Conservation (phyloP, 2,797 vertebrate species). For the Gila robusta region DNA sequence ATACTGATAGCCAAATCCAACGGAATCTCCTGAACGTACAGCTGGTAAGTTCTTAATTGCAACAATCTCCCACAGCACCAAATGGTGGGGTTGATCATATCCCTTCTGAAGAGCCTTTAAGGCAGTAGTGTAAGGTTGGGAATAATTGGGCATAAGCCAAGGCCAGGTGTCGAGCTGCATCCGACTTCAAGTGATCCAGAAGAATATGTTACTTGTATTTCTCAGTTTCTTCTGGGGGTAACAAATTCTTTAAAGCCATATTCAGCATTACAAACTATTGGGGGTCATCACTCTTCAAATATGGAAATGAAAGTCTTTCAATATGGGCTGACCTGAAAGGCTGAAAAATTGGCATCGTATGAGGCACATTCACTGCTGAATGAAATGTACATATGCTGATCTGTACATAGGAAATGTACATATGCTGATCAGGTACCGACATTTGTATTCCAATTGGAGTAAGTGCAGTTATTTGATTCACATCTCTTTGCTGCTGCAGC, state of each 20-base stretch:
- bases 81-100: not conserved
- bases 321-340: not conserved
- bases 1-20: not conserved
- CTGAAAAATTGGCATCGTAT: no score
- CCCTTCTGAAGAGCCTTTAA: not conserved
- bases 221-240: not conserved
- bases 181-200: not conserved
- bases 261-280: not conserved
- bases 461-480: not conserved
- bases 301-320: slow-evolving; percentile 1
- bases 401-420: not conserved
- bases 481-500: not conserved
- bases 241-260: not conserved
- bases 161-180: not conserved
- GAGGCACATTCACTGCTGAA: no score
- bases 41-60: not conserved
- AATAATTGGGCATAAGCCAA: not conserved
- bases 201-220: not conserved
- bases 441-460: not conserved
- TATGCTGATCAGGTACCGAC: not conserved
- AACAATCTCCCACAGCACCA: not conserved
- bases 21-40: not conserved
- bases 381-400: not conserved
- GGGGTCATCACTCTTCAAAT: not conserved
- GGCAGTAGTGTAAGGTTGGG: not conserved